Evolutionary conservation across 2,113 vertebrate species (phyloP), one percentile per base, ranked within the genome.

Genomic region (Colossoma macropomum): DNA sequence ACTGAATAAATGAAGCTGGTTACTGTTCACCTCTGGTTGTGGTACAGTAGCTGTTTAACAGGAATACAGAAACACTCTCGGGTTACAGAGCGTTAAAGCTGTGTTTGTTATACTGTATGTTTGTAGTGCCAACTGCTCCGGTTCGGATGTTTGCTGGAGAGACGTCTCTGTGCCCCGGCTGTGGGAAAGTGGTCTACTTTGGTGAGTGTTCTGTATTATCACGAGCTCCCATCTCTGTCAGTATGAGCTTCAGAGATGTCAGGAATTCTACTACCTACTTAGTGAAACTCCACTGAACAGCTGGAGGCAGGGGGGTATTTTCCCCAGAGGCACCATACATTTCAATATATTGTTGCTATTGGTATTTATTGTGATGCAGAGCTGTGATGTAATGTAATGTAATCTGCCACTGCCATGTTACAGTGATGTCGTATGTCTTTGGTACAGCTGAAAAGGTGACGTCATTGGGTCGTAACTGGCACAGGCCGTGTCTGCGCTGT

Each of bases 381-480:
- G 54, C 13, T 52, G 50, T 52, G 50, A 17, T 52, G 50, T 52
- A 19, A 15, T 52, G 16, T 52, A 19, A 1, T 45, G 41, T 38
- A 38, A 4, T 48, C 45, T 48, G 45, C 45, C 50, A 19, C 50
- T 52, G 50, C 17, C 11, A 17, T 19, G 1, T 8, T 17, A 19
- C 16, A 19, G 23, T 9, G 75, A 82, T 52, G 52, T 56, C 52
- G 50, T 77, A 23, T 60, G 10, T 78, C 25, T 48, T 56, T 73
- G 13, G 27, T 81, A 5, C 77, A 90, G 89, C 88, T 17, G 89
- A 90, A 85, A 90, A 89, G 70, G 89, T 90, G 89, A 89, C 84
- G 89, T 90, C 93, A 79, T 84, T 95, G 80, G 94, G 94, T 74
- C 92, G 92, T 81, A 95, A 93, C 85, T 95, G 94, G 94, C 94